These are phyloP conservation scores for Columbina picui DNA, from an alignment of 2,113 vertebrate genomes.

Conservation along the genomic window DNA sequence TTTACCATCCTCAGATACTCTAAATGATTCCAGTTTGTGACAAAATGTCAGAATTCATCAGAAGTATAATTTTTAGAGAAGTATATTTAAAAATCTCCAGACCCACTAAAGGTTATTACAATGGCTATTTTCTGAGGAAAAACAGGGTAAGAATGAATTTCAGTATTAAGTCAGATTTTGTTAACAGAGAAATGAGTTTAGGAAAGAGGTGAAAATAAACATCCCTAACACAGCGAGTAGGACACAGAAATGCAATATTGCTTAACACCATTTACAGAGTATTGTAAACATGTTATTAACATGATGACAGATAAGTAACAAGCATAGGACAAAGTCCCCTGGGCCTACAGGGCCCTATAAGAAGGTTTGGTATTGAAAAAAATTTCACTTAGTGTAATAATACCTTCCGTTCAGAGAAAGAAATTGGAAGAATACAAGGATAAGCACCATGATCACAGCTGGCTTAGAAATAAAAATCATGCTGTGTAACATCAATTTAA, in stretches of 20 bases:
- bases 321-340: neutral
- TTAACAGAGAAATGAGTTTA: neutral
- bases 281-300: neutral
- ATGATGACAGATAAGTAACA: neutral
- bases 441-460: neutral
- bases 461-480: neutral
- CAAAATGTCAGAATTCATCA: slow-evolving; percentile 39
- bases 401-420: neutral
- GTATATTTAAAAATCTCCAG: neutral
- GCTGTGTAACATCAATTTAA: neutral
- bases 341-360: neutral
- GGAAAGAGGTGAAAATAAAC: neutral
- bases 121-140: neutral
- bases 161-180: neutral
- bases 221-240: neutral
- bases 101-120: neutral
- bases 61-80: neutral
- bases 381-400: neutral
- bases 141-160: neutral
- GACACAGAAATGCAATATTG: neutral
- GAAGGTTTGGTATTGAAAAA: neutral
- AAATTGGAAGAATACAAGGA: neutral
- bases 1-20: slow-evolving; percentile 29
- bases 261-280: neutral
- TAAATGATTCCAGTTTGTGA: slow-evolving; percentile 15